These are phyloP conservation scores for Phylloscopus trochilus DNA, from an alignment of 2,113 vertebrate genomes.

Conservation along the genomic window DNA sequence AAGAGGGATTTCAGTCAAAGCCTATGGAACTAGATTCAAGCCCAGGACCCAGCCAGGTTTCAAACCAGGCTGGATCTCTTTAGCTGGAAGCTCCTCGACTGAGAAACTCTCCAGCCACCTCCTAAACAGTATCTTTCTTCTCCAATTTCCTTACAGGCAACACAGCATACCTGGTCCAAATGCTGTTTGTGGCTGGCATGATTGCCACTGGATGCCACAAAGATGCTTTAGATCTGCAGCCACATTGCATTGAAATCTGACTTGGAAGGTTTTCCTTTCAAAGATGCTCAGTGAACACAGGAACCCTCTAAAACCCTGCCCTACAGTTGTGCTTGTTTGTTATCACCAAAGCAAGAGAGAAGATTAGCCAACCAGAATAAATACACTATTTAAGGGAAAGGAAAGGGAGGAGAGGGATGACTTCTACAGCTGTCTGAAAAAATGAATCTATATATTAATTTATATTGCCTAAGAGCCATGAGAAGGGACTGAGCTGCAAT, in stretches of 20 bases:
- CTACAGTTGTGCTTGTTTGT: not conserved
- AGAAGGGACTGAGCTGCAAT: not conserved
- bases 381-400: not conserved
- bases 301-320: not conserved
- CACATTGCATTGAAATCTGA: not conserved
- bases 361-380: not conserved
- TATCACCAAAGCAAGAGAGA: not conserved
- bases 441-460: not conserved
- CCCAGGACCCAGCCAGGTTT: not conserved
- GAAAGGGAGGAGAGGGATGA: not conserved
- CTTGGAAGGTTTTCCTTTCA: not conserved
- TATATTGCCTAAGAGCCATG: not conserved
- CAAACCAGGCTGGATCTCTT: not conserved
- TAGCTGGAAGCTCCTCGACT: not conserved
- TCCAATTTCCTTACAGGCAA: not conserved
- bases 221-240: not conserved
- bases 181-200: not conserved
- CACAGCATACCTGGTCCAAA: not conserved
- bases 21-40: not conserved
- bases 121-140: not conserved
- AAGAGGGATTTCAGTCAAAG: not conserved
- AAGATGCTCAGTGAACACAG: not conserved
- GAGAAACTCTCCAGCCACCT: not conserved
- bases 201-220: not conserved
- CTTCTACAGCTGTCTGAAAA: not conserved